A percentile compares a stretch with the other conserved stretches of the same genome.
Conservation (phyloP, 2,888 invertebrate species). For the Beris chalybata region DNA sequence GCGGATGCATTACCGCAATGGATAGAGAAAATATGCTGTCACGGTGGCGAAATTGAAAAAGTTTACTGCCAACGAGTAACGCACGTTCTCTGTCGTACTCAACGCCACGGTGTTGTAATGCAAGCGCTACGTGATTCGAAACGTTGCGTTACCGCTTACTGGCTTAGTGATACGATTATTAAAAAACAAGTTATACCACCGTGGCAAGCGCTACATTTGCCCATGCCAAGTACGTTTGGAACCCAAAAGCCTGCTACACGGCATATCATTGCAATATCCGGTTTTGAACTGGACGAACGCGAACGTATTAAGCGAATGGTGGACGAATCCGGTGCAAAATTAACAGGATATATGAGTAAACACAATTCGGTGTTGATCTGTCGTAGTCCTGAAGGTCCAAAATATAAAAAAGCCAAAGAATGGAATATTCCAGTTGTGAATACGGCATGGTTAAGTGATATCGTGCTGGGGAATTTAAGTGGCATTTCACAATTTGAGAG, state of each 20-base stretch:
- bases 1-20: slow-evolving; percentile 65
- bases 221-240: slow-evolving; percentile 66
- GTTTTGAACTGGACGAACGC: slow-evolving; percentile 88
- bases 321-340: slow-evolving; percentile 80
- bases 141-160: slow-evolving; percentile 79
- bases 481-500: slow-evolving; percentile 79
- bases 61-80: slow-evolving; percentile 85
- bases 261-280: slow-evolving; percentile 82
- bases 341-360: slow-evolving; percentile 74
- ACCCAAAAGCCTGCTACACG: slow-evolving; percentile 72
- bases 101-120: slow-evolving; percentile 87
- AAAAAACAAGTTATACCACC: slow-evolving; percentile 88
- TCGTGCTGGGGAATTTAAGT: slow-evolving; percentile 84
- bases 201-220: slow-evolving; percentile 92
- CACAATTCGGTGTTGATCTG: slow-evolving; percentile 79
- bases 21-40: slow-evolving; percentile 73
- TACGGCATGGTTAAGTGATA: slow-evolving; percentile 89
- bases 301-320: slow-evolving; percentile 81
- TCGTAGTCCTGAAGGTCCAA: slow-evolving; percentile 81
- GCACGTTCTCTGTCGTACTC: slow-evolving; percentile 89
- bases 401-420: slow-evolving; percentile 86
- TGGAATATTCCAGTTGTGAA: slow-evolving; percentile 92
- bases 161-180: slow-evolving; percentile 88
- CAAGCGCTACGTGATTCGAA: slow-evolving; percentile 71
- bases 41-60: slow-evolving; percentile 86